phyloP scores from a whole-genome alignment of 2,888 invertebrate species.

The Sussaba pulchella region DNA sequence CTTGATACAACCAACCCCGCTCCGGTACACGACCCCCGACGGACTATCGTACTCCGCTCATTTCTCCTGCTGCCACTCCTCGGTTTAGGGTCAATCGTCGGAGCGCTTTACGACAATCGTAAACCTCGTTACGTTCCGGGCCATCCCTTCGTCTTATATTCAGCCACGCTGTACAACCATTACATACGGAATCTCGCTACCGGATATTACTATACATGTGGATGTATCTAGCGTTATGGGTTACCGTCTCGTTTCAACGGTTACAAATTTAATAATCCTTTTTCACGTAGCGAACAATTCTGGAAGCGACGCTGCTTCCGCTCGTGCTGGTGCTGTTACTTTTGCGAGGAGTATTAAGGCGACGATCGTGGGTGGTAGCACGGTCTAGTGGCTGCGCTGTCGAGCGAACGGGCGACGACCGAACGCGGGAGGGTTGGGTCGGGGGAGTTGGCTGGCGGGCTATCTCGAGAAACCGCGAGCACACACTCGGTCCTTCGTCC shows the following conservation, averaged over 20 bases:
- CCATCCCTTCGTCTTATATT: constrained; percentile 9
- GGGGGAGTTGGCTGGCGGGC: background rate
- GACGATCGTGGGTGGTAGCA: constrained; percentile 13
- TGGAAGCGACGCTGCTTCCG: background rate
- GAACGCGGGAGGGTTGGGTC: background rate
- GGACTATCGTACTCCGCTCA: constrained; percentile 15
- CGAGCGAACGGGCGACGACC: constrained; percentile 14
- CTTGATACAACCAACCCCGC: constrained; percentile 24
- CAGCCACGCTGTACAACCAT: background rate
- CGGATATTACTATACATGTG: background rate
- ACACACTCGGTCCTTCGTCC: constrained; percentile 24
- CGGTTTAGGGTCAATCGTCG: constrained; percentile 44
- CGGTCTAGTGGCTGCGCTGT: constrained; percentile 11
- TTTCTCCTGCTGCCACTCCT: background rate
- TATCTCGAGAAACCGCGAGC: constrained; percentile 47
- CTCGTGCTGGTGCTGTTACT: background rate
- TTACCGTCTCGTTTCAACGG: constrained; percentile 1
- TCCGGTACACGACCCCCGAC: background rate
- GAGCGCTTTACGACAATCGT: constrained; percentile 55
- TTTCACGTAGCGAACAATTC: constrained; percentile 39
- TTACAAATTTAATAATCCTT: constrained; percentile 47
- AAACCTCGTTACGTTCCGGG: constrained; percentile 47
- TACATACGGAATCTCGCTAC: background rate
- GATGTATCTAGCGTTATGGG: constrained; percentile 23
- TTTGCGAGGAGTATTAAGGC: background rate